Evolutionary conservation across 2,113 vertebrate species (phyloP).

Genomic region (Calcarius ornatus): DNA sequence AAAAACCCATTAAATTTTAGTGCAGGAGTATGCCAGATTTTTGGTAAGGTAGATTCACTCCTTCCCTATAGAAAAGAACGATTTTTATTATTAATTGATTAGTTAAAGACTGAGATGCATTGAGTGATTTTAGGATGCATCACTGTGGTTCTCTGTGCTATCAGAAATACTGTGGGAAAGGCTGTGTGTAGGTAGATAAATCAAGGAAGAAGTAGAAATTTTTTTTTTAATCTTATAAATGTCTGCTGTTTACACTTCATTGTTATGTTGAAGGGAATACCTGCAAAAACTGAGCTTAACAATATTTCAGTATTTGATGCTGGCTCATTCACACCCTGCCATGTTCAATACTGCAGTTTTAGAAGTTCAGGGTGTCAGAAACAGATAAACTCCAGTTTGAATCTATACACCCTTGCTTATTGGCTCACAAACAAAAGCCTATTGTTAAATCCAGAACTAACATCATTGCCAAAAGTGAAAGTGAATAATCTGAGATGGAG

Average conservation of each 20-base stretch:
- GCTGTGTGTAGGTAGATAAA: not conserved
- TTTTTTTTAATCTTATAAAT: not conserved
- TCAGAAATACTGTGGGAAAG: not conserved
- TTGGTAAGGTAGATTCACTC: not conserved
- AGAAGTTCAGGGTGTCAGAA: not conserved
- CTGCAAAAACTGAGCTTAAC: not conserved
- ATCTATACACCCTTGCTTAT: not conserved
- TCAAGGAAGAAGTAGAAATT: not conserved
- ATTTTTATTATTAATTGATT: not conserved
- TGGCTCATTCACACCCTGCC: not conserved
- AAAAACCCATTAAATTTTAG: not conserved
- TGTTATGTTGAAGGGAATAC: constrained; percentile 1
- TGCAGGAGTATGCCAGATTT: rapidly evolving
- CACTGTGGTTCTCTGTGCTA: not conserved
- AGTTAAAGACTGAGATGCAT: not conserved
- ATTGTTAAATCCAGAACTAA: not conserved
- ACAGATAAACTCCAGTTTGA: not conserved
- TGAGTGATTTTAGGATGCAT: not conserved
- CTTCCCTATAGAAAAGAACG: not conserved
- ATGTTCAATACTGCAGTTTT: not conserved
- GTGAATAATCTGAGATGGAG: not conserved
- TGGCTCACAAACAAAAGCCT: not conserved
- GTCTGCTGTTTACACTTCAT: not conserved
- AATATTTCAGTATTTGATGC: not conserved
- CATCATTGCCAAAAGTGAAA: not conserved